A percentile compares a stretch with the other conserved stretches of the same genome.
Conservation (phyloP, 2,113 vertebrate genomes). For the Campylomormyrus tamandua region DNA sequence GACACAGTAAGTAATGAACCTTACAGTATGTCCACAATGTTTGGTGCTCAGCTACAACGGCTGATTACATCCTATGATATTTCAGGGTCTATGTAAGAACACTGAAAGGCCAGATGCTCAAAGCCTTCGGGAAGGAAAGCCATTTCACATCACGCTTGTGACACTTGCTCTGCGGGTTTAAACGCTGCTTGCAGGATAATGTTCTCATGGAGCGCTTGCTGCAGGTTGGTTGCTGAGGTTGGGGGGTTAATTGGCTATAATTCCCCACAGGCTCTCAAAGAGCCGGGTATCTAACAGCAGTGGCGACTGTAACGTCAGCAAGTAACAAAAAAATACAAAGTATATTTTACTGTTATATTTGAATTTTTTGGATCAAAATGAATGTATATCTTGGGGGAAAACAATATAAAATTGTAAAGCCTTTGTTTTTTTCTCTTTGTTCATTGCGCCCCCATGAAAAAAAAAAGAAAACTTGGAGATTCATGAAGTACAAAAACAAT, state of each 20-base stretch:
- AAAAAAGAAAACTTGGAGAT: background rate
- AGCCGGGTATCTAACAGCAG: background rate
- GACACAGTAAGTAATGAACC: background rate
- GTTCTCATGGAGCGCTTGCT: background rate
- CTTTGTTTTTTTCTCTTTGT: background rate
- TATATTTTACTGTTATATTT: background rate
- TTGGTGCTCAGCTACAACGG: background rate
- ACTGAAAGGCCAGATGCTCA: background rate
- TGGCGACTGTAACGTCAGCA: background rate
- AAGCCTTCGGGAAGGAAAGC: background rate
- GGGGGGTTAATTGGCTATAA: background rate
- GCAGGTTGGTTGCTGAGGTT: background rate
- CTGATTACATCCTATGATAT: background rate
- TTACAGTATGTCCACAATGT: background rate
- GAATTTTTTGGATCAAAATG: background rate
- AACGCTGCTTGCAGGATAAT: background rate
- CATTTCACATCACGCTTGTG: background rate
- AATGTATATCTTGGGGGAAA: background rate
- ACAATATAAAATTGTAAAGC: background rate
- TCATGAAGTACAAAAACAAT: background rate
- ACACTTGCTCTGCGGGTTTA: background rate
- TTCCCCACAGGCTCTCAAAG: background rate
- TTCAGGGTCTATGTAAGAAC: background rate
- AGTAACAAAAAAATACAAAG: background rate
- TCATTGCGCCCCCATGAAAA: background rate